Percentiles rank a stretch among this genome's conserved stretches.
Conservation (phyloP, 2,888 invertebrate genomes). For the Dryobotodes eremita region DNA sequence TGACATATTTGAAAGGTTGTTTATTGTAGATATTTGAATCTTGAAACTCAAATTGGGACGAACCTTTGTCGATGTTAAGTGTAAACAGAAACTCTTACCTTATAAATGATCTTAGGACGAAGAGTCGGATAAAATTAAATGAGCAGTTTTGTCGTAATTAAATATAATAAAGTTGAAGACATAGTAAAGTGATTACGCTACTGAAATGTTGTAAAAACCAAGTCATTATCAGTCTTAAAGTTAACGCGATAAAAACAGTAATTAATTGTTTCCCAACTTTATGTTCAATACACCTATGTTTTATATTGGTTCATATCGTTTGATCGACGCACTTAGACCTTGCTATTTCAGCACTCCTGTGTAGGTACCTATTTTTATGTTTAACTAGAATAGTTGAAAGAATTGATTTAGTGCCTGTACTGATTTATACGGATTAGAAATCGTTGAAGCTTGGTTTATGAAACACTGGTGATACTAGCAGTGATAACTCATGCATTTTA, state of each 20-base stretch:
- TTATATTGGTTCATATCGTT: slow-evolving; percentile 35
- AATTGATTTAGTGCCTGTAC: slow-evolving; percentile 18
- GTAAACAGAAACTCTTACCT: not conserved
- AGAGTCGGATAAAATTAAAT: slow-evolving; percentile 9
- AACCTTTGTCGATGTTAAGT: not conserved
- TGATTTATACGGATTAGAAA: slow-evolving; percentile 9
- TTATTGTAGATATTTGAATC: not conserved
- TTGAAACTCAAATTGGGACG: not conserved
- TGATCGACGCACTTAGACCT: slow-evolving; percentile 7
- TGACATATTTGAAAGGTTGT: not conserved
- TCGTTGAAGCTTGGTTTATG: not conserved
- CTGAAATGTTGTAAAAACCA: slow-evolving; percentile 32
- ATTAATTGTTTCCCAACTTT: slow-evolving; percentile 34
- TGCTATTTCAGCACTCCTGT: slow-evolving; percentile 16
- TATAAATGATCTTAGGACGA: not conserved
- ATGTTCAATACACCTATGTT: slow-evolving; percentile 21
- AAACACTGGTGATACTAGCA: not conserved
- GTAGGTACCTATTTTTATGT: not conserved
- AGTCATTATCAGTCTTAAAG: slow-evolving; percentile 20
- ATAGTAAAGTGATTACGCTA: slow-evolving; percentile 31
- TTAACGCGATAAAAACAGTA: slow-evolving; percentile 42
- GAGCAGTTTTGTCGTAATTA: slow-evolving; percentile 13
- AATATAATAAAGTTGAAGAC: slow-evolving; percentile 28
- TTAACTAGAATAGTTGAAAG: slow-evolving; percentile 13
- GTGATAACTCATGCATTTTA: not conserved